A percentile compares a stretch with the other conserved stretches of the same genome.
phyloP scores from a whole-genome alignment of 37 sponge, comb jelly and placozoan genomes.

The Aphrocallistes beatrix region DNA sequence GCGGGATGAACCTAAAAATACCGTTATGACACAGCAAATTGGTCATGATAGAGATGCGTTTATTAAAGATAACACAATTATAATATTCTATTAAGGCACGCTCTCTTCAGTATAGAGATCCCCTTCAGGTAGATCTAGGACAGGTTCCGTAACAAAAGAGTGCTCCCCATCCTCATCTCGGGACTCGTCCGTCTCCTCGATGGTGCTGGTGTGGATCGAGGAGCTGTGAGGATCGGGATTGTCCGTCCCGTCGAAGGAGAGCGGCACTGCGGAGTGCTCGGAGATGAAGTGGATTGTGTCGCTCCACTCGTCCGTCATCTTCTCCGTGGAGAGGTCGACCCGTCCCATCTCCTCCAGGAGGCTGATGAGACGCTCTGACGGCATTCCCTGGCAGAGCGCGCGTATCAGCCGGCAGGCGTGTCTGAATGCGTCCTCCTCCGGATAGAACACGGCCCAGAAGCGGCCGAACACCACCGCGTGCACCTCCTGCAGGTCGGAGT shows the following conservation, averaged over 20 bases:
- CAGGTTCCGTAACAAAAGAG: too few species aligned
- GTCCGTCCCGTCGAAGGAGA: constrained; percentile 14
- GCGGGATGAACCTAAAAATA: too few species aligned
- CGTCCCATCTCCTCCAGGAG: background rate
- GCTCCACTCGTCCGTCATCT: constrained; percentile 17
- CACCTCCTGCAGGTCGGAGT: background rate
- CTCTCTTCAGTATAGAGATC: too few species aligned
- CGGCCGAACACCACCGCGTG: background rate
- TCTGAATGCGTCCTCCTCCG: constrained; percentile 2
- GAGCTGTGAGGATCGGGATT: too few species aligned
- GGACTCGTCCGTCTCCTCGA: too few species aligned
- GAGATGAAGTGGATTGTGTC: constrained; percentile 10
- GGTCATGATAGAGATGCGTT: too few species aligned
- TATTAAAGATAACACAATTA: too few species aligned
- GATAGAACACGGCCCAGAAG: background rate
- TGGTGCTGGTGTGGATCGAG: too few species aligned
- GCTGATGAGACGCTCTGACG: background rate
- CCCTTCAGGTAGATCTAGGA: too few species aligned
- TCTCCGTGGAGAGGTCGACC: constrained; percentile 3
- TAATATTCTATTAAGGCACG: too few species aligned
- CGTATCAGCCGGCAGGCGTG: constrained; percentile 12
- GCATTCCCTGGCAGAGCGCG: constrained; percentile 3
- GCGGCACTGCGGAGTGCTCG: background rate
- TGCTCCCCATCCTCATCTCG: too few species aligned
- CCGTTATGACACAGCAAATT: too few species aligned